phyloP scores from a whole-genome alignment of 2,113 vertebrate genomes.

The Ctenodactylus gundi region DNA sequence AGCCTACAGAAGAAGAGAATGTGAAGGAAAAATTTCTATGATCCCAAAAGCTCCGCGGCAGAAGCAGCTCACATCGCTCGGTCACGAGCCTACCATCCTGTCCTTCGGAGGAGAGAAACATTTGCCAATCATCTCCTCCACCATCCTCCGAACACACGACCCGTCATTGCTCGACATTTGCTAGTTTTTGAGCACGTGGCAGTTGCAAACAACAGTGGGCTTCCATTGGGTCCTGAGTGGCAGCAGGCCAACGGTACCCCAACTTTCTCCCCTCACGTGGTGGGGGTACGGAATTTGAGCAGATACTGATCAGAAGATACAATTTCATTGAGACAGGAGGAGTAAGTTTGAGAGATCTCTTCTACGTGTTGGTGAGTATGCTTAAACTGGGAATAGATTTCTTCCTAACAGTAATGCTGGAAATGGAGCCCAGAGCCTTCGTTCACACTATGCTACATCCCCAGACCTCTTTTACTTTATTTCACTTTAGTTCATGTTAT shows the following conservation, averaged over 20 bases:
- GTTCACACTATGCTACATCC: no score
- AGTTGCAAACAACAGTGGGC: not conserved
- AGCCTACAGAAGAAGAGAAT: not conserved
- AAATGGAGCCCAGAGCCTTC: no score
- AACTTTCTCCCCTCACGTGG: not conserved
- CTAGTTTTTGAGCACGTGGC: conserved; percentile 28
- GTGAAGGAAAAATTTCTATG: not conserved
- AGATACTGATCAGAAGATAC: not conserved
- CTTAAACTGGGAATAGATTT: not conserved
- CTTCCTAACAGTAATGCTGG: no score
- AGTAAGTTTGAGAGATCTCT: not conserved
- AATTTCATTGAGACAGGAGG: not conserved
- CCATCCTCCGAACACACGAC: not conserved
- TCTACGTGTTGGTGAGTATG: not conserved
- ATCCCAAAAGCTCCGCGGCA: not conserved
- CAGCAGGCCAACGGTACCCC: not conserved
- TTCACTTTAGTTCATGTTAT: no score
- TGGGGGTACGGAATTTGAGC: not conserved
- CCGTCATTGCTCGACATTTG: not conserved
- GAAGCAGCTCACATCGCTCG: not conserved
- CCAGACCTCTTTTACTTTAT: no score
- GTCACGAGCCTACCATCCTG: not conserved
- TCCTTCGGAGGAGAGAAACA: not conserved
- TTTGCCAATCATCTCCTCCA: not conserved
- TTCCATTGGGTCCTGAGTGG: not conserved